A percentile compares a stretch with the other conserved stretches of the same genome.
phyloP scores from a whole-genome alignment of 2,113 vertebrate species.

The Miniopterus natalensis region DNA sequence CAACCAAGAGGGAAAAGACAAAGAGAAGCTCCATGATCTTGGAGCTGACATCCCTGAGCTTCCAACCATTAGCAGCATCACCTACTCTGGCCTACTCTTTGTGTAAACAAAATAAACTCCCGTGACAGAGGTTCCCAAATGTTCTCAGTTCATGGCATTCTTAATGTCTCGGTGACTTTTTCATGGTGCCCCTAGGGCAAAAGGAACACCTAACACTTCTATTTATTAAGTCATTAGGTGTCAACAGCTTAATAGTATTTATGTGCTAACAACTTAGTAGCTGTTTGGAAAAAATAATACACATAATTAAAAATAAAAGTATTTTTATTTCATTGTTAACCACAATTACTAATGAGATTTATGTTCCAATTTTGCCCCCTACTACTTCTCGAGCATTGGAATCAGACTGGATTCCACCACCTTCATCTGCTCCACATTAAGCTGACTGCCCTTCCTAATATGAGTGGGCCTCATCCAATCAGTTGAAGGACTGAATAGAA shows the following conservation, averaged over 20 bases:
- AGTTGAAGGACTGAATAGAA: background rate
- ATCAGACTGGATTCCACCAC: background rate
- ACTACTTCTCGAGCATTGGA: background rate
- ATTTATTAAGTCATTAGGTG: background rate
- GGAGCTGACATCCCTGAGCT: no score
- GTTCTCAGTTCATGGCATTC: background rate
- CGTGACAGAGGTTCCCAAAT: background rate
- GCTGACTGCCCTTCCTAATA: background rate
- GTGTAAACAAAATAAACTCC: conserved; percentile 14
- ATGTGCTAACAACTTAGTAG: conserved; percentile 55
- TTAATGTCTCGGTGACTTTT: background rate
- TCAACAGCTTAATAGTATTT: conserved; percentile 45
- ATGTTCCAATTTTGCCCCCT: background rate
- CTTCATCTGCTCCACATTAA: background rate
- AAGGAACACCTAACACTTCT: conserved; percentile 39
- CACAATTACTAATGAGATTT: background rate
- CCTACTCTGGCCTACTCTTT: background rate
- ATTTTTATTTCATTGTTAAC: conserved; percentile 53
- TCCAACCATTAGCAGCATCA: background rate
- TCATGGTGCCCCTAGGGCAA: background rate
- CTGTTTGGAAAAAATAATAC: conserved; percentile 20
- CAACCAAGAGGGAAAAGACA: background rate
- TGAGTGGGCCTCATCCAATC: background rate
- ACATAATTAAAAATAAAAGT: conserved; percentile 16
- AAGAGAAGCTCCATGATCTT: background rate